A percentile compares a stretch with the other conserved stretches of the same genome.
Evolutionary conservation across 2,797 vertebrate species (phyloP).

Genomic region (Chelidonichthys spinosus): DNA sequence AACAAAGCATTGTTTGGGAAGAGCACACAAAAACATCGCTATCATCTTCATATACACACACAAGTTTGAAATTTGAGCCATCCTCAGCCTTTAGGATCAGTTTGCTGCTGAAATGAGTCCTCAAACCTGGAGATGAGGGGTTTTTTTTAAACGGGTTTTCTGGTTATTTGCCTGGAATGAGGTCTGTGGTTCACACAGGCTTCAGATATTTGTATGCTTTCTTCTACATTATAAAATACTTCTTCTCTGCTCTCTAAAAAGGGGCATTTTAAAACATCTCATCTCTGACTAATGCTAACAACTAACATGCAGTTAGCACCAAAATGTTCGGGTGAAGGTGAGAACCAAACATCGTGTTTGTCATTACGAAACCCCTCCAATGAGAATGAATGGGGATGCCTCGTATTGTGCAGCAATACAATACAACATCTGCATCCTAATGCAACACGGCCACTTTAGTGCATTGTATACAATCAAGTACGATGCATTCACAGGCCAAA

Average conservation of each 20-base stretch:
- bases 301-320: background rate
- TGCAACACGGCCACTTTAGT: background rate
- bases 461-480: too few relatives aligned
- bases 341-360: background rate
- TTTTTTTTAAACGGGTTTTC: too few relatives aligned
- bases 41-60: too few relatives aligned
- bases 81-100: background rate
- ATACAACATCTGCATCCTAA: background rate
- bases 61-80: background rate
- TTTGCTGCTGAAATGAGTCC: background rate
- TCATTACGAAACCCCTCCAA: background rate
- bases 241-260: too few relatives aligned
- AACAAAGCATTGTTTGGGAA: slow-evolving; percentile 60
- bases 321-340: background rate
- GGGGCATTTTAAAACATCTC: too few relatives aligned
- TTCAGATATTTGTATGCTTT: too few relatives aligned
- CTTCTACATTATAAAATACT: too few relatives aligned
- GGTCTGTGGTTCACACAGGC: too few relatives aligned
- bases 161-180: too few relatives aligned
- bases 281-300: background rate
- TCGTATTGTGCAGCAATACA: background rate
- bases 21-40: slow-evolving; percentile 9
- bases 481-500: slow-evolving; percentile 18
- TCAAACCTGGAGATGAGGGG: background rate
- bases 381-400: background rate